phyloP scores from a whole-genome alignment of 2,113 vertebrate genomes.

The Lepus americanus region DNA sequence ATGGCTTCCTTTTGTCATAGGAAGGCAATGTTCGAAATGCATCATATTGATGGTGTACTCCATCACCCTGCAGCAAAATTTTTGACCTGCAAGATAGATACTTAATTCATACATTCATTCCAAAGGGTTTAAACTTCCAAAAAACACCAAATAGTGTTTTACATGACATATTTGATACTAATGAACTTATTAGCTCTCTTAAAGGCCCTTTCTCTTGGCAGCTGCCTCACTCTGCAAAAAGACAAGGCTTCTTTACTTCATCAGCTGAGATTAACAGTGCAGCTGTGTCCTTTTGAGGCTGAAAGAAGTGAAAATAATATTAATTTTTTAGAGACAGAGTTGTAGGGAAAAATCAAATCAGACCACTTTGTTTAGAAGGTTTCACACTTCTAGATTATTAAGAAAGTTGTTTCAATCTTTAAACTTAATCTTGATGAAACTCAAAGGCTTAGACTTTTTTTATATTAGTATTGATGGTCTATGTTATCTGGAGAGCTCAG shows the following conservation, averaged over 20 bases:
- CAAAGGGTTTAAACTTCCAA: slow-evolving; percentile 79
- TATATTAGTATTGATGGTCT: neutral
- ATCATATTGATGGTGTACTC: slow-evolving; percentile 43
- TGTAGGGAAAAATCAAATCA: neutral
- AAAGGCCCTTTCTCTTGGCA: slow-evolving; percentile 80
- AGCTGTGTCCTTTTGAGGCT: slow-evolving; percentile 59
- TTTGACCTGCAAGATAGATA: slow-evolving; percentile 64
- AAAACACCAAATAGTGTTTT: slow-evolving; percentile 81
- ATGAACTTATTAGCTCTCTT: slow-evolving; percentile 81
- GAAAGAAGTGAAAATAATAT: slow-evolving; percentile 57
- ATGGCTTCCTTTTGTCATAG: slow-evolving; percentile 53
- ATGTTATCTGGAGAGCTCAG: neutral
- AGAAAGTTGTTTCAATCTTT: slow-evolving; percentile 11
- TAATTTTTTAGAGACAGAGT: slow-evolving; percentile 56
- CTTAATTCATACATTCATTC: slow-evolving; percentile 84
- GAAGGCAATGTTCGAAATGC: slow-evolving; percentile 63
- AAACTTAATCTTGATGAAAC: neutral
- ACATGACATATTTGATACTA: slow-evolving; percentile 81
- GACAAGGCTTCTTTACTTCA: slow-evolving; percentile 76
- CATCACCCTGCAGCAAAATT: slow-evolving; percentile 58
- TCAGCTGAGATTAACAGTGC: slow-evolving; percentile 52
- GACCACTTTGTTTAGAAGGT: slow-evolving; percentile 2
- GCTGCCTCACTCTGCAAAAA: slow-evolving; percentile 79
- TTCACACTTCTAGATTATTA: slow-evolving; percentile 49
- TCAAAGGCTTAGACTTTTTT: neutral